Evolutionary conservation across 2,113 vertebrate genomes (phyloP), one percentile per base, ranked within the genome.

Genomic region (Dolichallabes microphthalmus): DNA sequence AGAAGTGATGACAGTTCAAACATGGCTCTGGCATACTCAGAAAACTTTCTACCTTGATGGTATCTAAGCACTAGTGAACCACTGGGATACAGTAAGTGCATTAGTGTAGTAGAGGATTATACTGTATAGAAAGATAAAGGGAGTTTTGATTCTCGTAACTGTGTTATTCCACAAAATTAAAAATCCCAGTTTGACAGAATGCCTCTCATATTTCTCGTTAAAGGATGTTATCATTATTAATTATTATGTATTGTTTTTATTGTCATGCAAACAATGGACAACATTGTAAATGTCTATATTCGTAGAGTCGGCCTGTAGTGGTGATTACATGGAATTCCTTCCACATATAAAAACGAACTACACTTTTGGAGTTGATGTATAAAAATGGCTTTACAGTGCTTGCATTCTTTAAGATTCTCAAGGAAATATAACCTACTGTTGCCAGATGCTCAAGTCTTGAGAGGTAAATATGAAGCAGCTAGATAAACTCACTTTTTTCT

Each of bases 301-400:
- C 52, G 7, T 17, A 17, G 25, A 60, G 39, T 11, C 4, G 14
- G n/a, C 14, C n/a, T 19, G 8, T 30, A 61, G 57, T 58, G 35
- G 22, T 60, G 27, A 76, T 8, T 39, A 22, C 10, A 77, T 84
- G 39, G 30, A 3, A 64, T 12, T 15, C 19, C 45, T 15, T 30
- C 45, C 17, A 4, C 30, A 55, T 66, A 64, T 53, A 76, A 50
- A 64, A 64, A 55, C 17, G 6, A 66, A 10, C 22, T 25, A 64
- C 1, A 17, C 32, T 30, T 45, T 63, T n/a, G 22, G 71, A 74
- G 20, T 14, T n/a, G 13, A 73, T 11, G 22, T 22, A 50, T 11
- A 19, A 77, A 57, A 91, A 91, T 85, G 73, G 89, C 89, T 91
- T 92, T 89, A 93, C 86, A 91, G 85, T 85, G 86, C 90, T 55